Evolutionary conservation across 2,888 invertebrate genomes (phyloP).

Genomic region (Andrena bucephala): DNA sequence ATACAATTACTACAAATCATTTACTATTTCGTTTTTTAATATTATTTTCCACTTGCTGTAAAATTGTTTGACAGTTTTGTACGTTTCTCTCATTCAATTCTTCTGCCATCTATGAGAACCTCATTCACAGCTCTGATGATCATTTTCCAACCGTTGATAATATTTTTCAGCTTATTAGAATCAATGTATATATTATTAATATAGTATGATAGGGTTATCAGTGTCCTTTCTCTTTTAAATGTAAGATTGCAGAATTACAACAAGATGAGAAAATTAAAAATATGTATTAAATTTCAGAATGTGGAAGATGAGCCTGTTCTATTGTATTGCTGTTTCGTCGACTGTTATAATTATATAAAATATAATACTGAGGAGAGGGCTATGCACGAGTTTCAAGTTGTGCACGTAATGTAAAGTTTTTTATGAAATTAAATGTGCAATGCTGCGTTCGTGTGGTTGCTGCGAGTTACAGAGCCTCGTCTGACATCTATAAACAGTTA

Average conservation of each 20-base stretch:
- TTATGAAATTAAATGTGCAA: background rate
- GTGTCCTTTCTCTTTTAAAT: background rate
- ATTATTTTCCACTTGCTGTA: background rate
- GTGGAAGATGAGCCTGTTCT: conserved; percentile 75
- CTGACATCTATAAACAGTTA: background rate
- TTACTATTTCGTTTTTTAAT: background rate
- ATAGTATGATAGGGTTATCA: too few relatives aligned
- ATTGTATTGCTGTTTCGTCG: conserved; percentile 80
- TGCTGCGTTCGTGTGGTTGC: background rate
- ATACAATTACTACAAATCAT: too few relatives aligned
- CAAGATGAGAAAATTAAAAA: background rate
- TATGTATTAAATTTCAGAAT: conserved; percentile 64
- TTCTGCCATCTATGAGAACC: conserved; percentile 15
- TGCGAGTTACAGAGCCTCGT: background rate
- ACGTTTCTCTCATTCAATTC: background rate
- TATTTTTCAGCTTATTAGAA: background rate
- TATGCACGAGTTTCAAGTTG: conserved; percentile 80
- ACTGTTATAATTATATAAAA: conserved; percentile 75
- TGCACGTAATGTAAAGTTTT: conserved; percentile 76
- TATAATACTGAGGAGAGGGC: conserved; percentile 44
- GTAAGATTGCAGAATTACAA: background rate
- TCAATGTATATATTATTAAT: background rate
- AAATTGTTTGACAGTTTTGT: background rate
- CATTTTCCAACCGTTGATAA: conserved; percentile 13
- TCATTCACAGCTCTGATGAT: background rate